Percentiles rank a stretch among this genome's conserved stretches.
Conservation (phyloP, 2,113 vertebrate genomes). For the Peromyscus maniculatus region DNA sequence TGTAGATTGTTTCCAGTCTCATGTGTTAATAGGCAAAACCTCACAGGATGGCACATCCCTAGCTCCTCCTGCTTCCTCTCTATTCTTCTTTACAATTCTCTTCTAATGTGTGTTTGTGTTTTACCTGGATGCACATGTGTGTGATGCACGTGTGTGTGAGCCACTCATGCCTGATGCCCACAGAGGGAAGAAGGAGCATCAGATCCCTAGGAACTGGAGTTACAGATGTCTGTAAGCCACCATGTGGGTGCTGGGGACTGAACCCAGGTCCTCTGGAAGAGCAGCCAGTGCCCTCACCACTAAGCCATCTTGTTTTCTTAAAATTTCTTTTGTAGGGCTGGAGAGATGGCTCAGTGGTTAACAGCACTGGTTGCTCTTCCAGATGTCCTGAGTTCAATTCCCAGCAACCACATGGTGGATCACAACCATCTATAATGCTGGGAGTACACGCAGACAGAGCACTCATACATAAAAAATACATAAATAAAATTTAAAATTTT, state of each 20-base stretch:
- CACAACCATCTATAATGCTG: no score
- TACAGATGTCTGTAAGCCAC: background rate
- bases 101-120: background rate
- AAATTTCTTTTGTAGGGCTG: no score
- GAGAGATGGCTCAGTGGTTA: no score
- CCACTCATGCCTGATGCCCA: background rate
- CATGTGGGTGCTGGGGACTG: no score
- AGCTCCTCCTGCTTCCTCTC: background rate
- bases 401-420: no score
- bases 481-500: background rate
- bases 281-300: background rate
- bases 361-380: no score
- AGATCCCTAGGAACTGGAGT: background rate
- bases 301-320: background rate
- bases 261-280: background rate
- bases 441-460: no score
- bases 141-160: background rate
- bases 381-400: no score
- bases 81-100: background rate
- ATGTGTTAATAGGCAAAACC: background rate
- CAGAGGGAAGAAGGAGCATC: background rate
- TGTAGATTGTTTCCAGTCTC: accelerated
- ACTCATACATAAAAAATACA: no score
- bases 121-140: background rate
- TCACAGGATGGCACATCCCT: background rate